phyloP scores from a whole-genome alignment of 2,888 invertebrate species.

The Oegoconia quadripuncta region DNA sequence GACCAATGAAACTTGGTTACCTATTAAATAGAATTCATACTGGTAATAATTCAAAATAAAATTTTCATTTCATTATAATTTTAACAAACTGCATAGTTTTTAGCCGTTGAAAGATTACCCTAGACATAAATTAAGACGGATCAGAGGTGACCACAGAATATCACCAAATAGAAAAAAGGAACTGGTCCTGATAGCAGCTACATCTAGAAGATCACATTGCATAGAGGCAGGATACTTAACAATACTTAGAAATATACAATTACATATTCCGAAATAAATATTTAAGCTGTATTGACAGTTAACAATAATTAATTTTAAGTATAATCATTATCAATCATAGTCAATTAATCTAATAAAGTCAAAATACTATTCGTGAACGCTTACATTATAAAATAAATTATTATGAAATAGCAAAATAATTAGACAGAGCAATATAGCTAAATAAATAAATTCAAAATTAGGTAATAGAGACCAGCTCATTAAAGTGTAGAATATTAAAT shows the following conservation, averaged over 20 bases:
- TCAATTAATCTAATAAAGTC: too few species aligned
- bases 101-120: too few species aligned
- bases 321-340: slow-evolving; percentile 13
- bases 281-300: not conserved
- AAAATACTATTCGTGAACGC: not conserved
- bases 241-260: slow-evolving; percentile 9
- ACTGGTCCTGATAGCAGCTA: slow-evolving; percentile 44
- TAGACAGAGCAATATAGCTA: slow-evolving; percentile 7
- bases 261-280: not conserved
- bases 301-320: not conserved
- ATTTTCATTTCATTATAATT: too few species aligned
- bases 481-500: slow-evolving; percentile 13
- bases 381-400: not conserved
- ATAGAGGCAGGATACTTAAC: slow-evolving; percentile 54
- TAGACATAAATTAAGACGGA: too few species aligned
- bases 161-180: not conserved
- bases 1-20: too few species aligned
- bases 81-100: too few species aligned
- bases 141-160: too few species aligned
- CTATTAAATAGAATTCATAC: too few species aligned
- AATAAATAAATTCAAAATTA: slow-evolving; percentile 16
- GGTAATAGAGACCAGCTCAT: slow-evolving; percentile 43
- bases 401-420: not conserved
- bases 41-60: too few species aligned
- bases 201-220: slow-evolving; percentile 71